Base-by-base conservation (phyloP, 1,140 invertebrate genomes). In the Drosophila simulans region DNA sequence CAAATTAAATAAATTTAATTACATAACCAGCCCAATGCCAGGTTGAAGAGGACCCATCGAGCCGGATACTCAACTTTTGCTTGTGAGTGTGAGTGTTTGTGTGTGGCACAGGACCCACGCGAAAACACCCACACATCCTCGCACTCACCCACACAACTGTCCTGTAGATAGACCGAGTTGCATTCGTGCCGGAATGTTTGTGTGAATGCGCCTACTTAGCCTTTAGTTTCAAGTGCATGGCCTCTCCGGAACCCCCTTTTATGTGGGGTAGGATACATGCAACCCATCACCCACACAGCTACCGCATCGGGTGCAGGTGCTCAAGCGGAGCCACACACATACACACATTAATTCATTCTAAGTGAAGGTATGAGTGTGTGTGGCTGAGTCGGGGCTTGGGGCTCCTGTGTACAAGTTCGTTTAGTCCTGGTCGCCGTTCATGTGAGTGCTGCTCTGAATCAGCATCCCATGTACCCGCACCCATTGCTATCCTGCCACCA, bases 21-120 rank as follows among this genome's bases (percentile, higher is more conserved):
- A 66, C 45, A 65, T 66, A 65, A 65, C 63, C 60, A 65, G 59
- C 35, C 39, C 53, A 59, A 43, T 63, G 59, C 53, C 39, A 58
- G 43, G 25, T 22, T 40, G 45, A 49, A 48, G 46, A 62, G 34
- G 58, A 40, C 60, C 56, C 7, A 48, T 62, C 22, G 25, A 45
- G 63, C 35, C 31, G 8, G 35, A 66, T 62, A 79, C 82, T 84
- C 77, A 79, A 83, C 69, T 79, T 79, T 75, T 74, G 69, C 34
- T n/a, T n/a, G 48, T 59, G 37, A 37, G 56, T 60, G 20, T 76
- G 40, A 59, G 53, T 48, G 75, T 22, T 22, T 53, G 60, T 11
- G 25, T 31, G 49, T 15, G 27, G 27, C 43, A 39, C 22, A 48
- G 22, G 46, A 48, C 37, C n/a, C 8, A 43, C 53, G 25, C 20